These are phyloP conservation scores for Pelecanoides urinatrix DNA, from an alignment of 2,113 vertebrate genomes.

Conservation along the genomic window DNA sequence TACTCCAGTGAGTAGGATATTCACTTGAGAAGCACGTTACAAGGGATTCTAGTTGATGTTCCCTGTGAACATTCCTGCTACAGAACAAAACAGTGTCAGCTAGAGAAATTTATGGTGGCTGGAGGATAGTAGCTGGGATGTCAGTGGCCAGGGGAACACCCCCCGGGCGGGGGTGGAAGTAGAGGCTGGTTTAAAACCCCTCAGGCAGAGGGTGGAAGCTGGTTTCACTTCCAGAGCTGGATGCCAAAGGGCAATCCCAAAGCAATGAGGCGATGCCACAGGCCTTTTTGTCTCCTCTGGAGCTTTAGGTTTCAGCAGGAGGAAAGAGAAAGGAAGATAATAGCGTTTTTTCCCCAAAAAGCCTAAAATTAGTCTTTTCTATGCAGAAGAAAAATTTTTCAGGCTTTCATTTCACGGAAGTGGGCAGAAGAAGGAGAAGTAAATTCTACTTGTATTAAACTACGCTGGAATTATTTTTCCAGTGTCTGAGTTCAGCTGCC, in stretches of 20 bases:
- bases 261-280: background rate
- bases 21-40: background rate
- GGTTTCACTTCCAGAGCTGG: background rate
- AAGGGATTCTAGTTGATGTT: background rate
- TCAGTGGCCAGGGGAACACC: background rate
- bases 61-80: background rate
- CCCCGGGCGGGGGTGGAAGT: fast-evolving
- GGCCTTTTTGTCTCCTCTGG: background rate
- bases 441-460: background rate
- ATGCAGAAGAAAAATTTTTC: background rate
- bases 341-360: background rate
- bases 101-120: background rate
- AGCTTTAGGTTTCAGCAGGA: background rate
- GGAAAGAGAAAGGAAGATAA: background rate
- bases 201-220: fast-evolving
- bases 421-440: background rate
- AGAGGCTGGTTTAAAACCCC: background rate
- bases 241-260: background rate
- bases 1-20: background rate
- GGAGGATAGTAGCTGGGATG: background rate
- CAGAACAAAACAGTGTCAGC: background rate
- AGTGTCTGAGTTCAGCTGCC: background rate
- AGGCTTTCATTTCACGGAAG: background rate
- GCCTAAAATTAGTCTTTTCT: background rate
- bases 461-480: background rate